Evolutionary conservation across 35 echinoderm and acorn worm genomes (phyloP).

Genomic region (Stichopus chloronotus): DNA sequence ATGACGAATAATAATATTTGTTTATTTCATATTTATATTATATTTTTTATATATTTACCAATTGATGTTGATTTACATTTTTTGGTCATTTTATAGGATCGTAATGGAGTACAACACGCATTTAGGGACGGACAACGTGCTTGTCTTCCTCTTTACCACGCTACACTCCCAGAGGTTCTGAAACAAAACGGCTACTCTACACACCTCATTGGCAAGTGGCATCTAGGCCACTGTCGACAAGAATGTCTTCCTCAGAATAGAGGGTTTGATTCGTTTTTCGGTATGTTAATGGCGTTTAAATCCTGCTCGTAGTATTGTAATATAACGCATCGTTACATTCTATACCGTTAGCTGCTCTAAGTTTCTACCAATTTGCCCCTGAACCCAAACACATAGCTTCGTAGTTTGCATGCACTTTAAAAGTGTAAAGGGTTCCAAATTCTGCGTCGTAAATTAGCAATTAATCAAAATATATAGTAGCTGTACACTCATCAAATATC

Average conservation of each 20-base stretch:
- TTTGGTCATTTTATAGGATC: constrained; percentile 38
- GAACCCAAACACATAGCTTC: background rate
- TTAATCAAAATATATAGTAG: background rate
- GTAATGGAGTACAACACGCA: constrained; percentile 66
- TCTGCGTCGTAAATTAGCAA: background rate
- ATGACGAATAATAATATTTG: background rate
- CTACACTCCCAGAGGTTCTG: constrained; percentile 60
- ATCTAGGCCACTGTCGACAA: constrained; percentile 62
- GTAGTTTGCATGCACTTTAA: background rate
- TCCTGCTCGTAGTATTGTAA: background rate
- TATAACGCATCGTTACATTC: background rate
- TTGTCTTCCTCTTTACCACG: constrained; percentile 64
- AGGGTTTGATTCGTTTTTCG: constrained; percentile 81
- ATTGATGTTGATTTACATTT: background rate
- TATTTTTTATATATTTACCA: background rate
- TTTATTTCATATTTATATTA: background rate
- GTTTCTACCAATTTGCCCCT: background rate
- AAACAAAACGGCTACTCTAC: constrained; percentile 64
- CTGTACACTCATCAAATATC: too few species aligned
- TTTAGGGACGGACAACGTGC: background rate
- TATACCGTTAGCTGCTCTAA: background rate
- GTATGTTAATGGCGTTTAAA: constrained; percentile 12
- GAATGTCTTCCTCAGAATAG: constrained; percentile 70
- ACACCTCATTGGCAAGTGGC: constrained; percentile 82
- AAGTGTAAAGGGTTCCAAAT: background rate